Percentiles rank a stretch among this genome's conserved stretches.
phyloP scores from a whole-genome alignment of 2,113 vertebrate genomes.

The Accipiter virgatus region DNA sequence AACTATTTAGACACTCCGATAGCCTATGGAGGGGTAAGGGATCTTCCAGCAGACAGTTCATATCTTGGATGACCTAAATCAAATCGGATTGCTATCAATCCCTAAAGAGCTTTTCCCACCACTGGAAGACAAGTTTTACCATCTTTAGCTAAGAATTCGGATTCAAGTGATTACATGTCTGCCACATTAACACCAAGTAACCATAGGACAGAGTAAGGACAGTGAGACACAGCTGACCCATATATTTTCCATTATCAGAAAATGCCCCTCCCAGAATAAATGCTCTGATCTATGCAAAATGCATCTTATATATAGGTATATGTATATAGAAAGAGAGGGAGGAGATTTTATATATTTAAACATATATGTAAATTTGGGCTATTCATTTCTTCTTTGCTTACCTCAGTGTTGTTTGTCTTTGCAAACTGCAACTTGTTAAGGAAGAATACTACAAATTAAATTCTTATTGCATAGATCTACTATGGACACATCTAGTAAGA shows the following conservation, averaged over 20 bases:
- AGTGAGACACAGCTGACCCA: neutral
- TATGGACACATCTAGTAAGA: neutral
- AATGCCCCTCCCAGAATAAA: neutral
- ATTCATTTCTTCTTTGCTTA: neutral
- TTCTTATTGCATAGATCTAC: neutral
- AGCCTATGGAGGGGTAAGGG: neutral
- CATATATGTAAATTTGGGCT: neutral
- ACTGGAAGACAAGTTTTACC: neutral
- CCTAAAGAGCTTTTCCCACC: neutral
- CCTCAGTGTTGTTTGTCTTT: neutral
- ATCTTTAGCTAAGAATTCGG: neutral
- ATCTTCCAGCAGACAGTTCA: neutral
- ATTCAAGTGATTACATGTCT: neutral
- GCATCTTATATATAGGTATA: neutral
- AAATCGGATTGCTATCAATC: neutral
- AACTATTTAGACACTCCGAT: neutral
- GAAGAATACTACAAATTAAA: neutral
- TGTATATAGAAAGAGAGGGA: neutral
- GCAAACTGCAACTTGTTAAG: neutral
- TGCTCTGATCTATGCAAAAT: neutral
- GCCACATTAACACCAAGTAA: neutral
- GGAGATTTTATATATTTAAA: neutral
- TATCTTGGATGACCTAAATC: neutral
- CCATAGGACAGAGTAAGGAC: neutral
- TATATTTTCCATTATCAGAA: neutral